Conservation (phyloP, 2,888 invertebrate genomes). For the Arrhopalites spinosus region DNA sequence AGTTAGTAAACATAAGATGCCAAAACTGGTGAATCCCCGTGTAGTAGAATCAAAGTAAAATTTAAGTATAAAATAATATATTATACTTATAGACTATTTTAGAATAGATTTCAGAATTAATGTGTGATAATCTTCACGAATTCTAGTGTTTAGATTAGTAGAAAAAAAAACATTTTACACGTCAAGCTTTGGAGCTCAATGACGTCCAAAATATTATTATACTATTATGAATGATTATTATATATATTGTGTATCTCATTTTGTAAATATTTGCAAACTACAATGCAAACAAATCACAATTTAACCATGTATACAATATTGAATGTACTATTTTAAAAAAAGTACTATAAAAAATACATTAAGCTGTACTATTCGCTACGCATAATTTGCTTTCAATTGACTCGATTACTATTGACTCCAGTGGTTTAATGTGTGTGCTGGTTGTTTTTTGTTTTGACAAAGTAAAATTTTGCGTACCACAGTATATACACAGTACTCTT, state of each 20-base stretch:
- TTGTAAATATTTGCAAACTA: slow-evolving; percentile 14
- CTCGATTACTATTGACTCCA: too few relatives aligned
- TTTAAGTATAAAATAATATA: background rate
- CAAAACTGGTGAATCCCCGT: background rate
- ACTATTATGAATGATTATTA: too few relatives aligned
- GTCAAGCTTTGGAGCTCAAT: too few relatives aligned
- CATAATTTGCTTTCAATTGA: too few relatives aligned
- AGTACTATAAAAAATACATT: background rate
- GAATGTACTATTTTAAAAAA: background rate
- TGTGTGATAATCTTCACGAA: slow-evolving; percentile 7
- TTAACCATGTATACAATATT: too few relatives aligned
- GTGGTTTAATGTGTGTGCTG: too few relatives aligned
- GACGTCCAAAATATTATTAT: too few relatives aligned
- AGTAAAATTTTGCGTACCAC: too few relatives aligned
- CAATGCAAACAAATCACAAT: too few relatives aligned
- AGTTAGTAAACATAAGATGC: background rate
- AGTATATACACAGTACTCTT: too few relatives aligned
- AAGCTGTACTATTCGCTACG: too few relatives aligned
- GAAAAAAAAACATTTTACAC: background rate
- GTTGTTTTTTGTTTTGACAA: too few relatives aligned
- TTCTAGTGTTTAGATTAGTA: background rate
- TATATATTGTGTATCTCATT: slow-evolving; percentile 25
- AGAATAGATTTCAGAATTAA: background rate
- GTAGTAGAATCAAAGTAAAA: background rate
- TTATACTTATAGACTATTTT: background rate